phyloP scores from a whole-genome alignment of 2,888 invertebrate genomes.

The Xylota segnis region DNA sequence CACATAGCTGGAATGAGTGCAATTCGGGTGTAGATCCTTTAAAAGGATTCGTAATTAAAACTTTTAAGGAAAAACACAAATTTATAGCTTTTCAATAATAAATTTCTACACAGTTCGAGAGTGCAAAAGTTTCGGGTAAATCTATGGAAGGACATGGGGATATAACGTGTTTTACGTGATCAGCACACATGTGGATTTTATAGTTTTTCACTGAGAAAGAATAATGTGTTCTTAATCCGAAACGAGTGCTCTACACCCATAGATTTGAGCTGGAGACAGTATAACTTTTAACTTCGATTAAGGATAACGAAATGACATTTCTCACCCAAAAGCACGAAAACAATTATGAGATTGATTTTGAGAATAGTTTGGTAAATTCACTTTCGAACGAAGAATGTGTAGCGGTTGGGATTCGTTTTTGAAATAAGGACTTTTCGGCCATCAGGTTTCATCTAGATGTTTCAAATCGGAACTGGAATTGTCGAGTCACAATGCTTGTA shows the following conservation, averaged over 20 bases:
- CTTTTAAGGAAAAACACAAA: slow-evolving; percentile 51
- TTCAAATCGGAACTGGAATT: too few relatives aligned
- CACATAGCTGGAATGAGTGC: background rate
- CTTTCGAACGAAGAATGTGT: background rate
- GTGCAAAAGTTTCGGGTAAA: slow-evolving; percentile 58
- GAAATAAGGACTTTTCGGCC: too few relatives aligned
- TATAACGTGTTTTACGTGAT: slow-evolving; percentile 63
- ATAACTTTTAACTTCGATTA: slow-evolving; percentile 42
- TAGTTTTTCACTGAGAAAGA: slow-evolving; percentile 9
- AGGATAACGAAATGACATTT: slow-evolving; percentile 25
- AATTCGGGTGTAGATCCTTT: slow-evolving; percentile 17
- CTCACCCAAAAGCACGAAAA: slow-evolving; percentile 19
- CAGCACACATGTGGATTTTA: slow-evolving; percentile 20
- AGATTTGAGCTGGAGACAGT: background rate
- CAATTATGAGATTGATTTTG: slow-evolving; percentile 10
- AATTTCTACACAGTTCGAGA: slow-evolving; percentile 45
- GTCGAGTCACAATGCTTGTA: too few relatives aligned
- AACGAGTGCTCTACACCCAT: slow-evolving; percentile 24
- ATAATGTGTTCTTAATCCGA: slow-evolving; percentile 8
- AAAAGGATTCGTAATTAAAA: slow-evolving; percentile 66
- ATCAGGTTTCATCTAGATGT: too few relatives aligned
- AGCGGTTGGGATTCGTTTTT: too few relatives aligned
- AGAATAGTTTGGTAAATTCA: background rate
- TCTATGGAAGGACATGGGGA: slow-evolving; percentile 45
- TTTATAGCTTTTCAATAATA: slow-evolving; percentile 72